These are phyloP conservation scores for Lutraria rhynchaena DNA, from an alignment of 1,140 invertebrate species.

Conservation along the genomic window DNA sequence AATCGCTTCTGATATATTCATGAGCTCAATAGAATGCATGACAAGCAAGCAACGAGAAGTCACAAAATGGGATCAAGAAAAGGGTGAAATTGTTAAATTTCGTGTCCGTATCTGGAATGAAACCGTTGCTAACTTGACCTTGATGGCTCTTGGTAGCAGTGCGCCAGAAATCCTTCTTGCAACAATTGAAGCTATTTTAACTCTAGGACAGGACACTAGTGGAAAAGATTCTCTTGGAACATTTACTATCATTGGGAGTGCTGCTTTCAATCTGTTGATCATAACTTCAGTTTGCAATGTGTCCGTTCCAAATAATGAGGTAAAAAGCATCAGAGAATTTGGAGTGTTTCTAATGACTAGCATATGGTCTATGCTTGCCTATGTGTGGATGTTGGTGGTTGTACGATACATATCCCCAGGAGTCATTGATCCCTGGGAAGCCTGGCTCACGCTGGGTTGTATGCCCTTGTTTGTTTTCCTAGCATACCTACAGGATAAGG, in stretches of 20 bases:
- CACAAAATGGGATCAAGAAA: conserved; percentile 73
- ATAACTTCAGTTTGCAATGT: conserved; percentile 81
- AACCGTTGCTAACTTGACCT: conserved; percentile 84
- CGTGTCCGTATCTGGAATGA: conserved; percentile 84
- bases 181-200: conserved; percentile 81
- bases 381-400: conserved; percentile 82
- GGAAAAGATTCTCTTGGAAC: conserved; percentile 81
- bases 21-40: conserved; percentile 85
- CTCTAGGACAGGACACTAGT: conserved; percentile 68
- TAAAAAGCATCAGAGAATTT: conserved; percentile 81
- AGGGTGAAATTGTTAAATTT: conserved; percentile 71
- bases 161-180: conserved; percentile 84
- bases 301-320: conserved; percentile 70
- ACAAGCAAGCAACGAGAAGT: conserved; percentile 77
- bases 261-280: conserved; percentile 84
- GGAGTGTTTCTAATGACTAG: conserved; percentile 83
- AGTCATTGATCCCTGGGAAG: conserved; percentile 84
- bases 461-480: conserved; percentile 84
- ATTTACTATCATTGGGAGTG: conserved; percentile 84
- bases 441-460: conserved; percentile 84
- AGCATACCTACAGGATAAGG: conserved; percentile 75
- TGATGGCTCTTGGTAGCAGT: conserved; percentile 84
- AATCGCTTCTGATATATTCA: conserved; percentile 86
- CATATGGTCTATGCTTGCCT: conserved; percentile 83
- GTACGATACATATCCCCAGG: conserved; percentile 72